A percentile compares a stretch with the other conserved stretches of the same genome.
phyloP scores from a whole-genome alignment of 2,888 invertebrate species.

The Dynastes grantii region DNA sequence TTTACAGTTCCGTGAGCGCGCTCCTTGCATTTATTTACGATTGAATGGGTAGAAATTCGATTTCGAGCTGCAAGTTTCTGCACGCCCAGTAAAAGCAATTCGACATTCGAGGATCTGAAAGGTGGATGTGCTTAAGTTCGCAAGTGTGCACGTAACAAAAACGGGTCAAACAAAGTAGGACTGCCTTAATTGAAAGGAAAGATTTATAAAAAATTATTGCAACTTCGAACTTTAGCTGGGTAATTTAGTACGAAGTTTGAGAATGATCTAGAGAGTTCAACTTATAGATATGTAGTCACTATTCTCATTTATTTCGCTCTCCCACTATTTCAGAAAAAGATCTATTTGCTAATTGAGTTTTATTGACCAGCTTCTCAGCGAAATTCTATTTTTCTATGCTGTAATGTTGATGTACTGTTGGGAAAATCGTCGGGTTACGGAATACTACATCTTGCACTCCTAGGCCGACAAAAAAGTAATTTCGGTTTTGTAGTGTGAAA shows the following conservation, averaged over 20 bases:
- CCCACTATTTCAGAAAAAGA: too few relatives aligned
- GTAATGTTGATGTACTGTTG: too few relatives aligned
- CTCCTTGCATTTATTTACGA: constrained; percentile 36
- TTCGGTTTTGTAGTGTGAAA: too few relatives aligned
- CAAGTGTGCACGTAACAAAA: constrained; percentile 10
- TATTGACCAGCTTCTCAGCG: too few relatives aligned
- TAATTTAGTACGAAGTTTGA: background rate
- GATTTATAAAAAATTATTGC: constrained; percentile 13
- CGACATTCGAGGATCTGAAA: constrained; percentile 7
- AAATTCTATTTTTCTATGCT: too few relatives aligned
- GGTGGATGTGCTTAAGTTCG: background rate
- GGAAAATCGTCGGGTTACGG: too few relatives aligned
- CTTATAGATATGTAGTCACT: too few relatives aligned
- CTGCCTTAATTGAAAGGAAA: constrained; percentile 4
- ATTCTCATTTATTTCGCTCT: too few relatives aligned
- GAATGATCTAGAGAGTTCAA: too few relatives aligned
- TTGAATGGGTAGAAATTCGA: constrained; percentile 43
- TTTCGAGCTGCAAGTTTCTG: constrained; percentile 7
- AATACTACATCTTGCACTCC: too few relatives aligned
- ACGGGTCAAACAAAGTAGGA: background rate
- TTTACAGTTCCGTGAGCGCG: constrained; percentile 16
- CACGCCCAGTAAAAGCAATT: constrained; percentile 1
- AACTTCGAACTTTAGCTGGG: background rate
- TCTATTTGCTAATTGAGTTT: too few relatives aligned
- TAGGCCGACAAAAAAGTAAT: too few relatives aligned